A percentile compares a stretch with the other conserved stretches of the same genome.
Conservation (phyloP, 2,797 vertebrate genomes). For the Pipistrellus kuhlii region DNA sequence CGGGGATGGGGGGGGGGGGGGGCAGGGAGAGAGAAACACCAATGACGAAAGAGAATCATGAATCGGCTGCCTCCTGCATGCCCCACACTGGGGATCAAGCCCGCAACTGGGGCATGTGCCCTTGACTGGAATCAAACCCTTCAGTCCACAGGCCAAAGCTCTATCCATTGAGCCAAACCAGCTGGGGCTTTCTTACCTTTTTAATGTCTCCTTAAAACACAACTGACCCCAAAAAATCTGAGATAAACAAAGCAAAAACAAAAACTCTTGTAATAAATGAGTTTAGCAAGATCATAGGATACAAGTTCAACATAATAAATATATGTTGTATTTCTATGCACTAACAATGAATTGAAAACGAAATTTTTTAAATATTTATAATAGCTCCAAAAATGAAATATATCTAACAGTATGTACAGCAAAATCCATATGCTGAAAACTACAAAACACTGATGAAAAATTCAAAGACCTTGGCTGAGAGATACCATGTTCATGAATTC, state of each 20-base stretch:
- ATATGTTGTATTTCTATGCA: constrained; percentile 20
- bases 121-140: no score
- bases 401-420: not conserved
- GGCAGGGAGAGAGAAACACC: no score
- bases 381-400: constrained; percentile 34
- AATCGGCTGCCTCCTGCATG: no score
- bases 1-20: no score
- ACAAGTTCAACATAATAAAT: constrained; percentile 36
- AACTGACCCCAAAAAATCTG: not conserved
- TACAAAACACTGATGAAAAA: not conserved
- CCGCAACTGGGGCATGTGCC: no score
- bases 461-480: not conserved
- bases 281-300: constrained; percentile 1
- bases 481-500: not conserved
- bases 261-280: not conserved
- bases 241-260: not conserved
- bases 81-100: no score
- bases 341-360: not conserved
- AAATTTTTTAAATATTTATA: not conserved
- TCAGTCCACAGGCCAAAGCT: no score
- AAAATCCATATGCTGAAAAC: not conserved
- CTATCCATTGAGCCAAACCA: no score
- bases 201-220: constrained; percentile 47
- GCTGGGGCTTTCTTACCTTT: not conserved
- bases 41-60: no score